Percentiles rank a stretch among this genome's conserved stretches.
Conservation (phyloP, 2,797 vertebrate genomes). For the Neoniphon sammara region DNA sequence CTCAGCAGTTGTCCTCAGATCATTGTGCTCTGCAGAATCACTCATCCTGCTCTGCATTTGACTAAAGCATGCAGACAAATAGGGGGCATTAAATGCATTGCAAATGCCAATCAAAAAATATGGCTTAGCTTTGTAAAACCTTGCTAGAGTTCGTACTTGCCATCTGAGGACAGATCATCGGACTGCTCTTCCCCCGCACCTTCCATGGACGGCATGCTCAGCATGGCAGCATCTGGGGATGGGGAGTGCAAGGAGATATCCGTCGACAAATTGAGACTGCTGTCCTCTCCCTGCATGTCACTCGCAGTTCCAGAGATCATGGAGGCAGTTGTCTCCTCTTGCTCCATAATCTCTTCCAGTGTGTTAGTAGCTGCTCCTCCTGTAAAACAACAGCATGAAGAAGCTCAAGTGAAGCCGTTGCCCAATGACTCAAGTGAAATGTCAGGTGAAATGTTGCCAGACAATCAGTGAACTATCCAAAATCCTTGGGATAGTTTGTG, state of each 20-base stretch:
- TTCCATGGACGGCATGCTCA: constrained; percentile 62
- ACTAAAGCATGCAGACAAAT: constrained; percentile 65
- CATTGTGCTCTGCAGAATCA: constrained; percentile 32
- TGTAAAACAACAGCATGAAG: constrained; percentile 50
- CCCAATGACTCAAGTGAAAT: neutral
- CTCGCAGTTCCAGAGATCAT: constrained; percentile 58
- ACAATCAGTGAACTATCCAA: neutral
- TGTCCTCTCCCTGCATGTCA: constrained; percentile 71
- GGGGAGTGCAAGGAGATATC: constrained; percentile 75
- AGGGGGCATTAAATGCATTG: constrained; percentile 46
- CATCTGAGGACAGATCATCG: constrained; percentile 87
- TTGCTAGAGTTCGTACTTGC: constrained; percentile 88
- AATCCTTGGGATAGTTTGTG: neutral
- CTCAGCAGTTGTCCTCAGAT: constrained; percentile 27
- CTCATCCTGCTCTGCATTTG: constrained; percentile 48
- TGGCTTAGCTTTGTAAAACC: neutral
- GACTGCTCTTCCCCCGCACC: constrained; percentile 82
- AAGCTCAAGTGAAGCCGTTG: neutral
- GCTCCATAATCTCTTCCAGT: constrained; percentile 91
- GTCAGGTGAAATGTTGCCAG: neutral
- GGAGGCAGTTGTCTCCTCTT: constrained; percentile 83
- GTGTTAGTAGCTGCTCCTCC: constrained; percentile 76
- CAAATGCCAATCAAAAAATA: constrained; percentile 22
- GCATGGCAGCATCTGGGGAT: constrained; percentile 70
- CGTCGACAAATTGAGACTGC: constrained; percentile 72